Evolutionary conservation across 2,113 vertebrate genomes (phyloP).

Genomic region (Cichladusa arquata): DNA sequence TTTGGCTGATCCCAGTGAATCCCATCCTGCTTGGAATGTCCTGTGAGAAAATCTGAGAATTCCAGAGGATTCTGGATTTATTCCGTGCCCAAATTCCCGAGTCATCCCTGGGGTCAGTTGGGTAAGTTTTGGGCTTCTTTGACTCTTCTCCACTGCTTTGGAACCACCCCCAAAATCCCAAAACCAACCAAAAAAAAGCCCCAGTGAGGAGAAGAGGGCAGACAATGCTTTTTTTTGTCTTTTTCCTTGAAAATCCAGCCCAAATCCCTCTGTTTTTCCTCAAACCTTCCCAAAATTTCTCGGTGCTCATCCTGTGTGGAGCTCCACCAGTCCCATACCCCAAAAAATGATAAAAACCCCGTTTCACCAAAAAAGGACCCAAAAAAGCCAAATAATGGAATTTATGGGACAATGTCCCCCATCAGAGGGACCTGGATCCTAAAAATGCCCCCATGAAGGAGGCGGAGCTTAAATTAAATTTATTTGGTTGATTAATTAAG

Average conservation of each 20-base stretch:
- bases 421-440: neutral
- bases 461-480: neutral
- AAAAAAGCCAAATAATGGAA: neutral
- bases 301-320: fast-evolving
- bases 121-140: neutral
- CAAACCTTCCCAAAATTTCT: neutral
- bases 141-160: neutral
- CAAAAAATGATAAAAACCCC: fast-evolving
- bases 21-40: fast-evolving
- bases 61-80: fast-evolving
- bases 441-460: slow-evolving; percentile 8
- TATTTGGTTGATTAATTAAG: neutral
- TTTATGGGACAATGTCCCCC: neutral
- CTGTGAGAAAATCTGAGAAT: fast-evolving
- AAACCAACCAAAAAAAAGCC: fast-evolving
- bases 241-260: neutral
- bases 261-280: neutral
- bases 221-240: too few relatives aligned
- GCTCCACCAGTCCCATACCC: fast-evolving
- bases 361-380: neutral
- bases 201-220: fast-evolving
- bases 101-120: fast-evolving
- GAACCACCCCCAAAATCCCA: neutral
- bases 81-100: fast-evolving
- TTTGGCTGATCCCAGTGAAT: fast-evolving